phyloP scores from a whole-genome alignment of 2,888 invertebrate genomes.

The Dryocosmus kuriphilus region DNA sequence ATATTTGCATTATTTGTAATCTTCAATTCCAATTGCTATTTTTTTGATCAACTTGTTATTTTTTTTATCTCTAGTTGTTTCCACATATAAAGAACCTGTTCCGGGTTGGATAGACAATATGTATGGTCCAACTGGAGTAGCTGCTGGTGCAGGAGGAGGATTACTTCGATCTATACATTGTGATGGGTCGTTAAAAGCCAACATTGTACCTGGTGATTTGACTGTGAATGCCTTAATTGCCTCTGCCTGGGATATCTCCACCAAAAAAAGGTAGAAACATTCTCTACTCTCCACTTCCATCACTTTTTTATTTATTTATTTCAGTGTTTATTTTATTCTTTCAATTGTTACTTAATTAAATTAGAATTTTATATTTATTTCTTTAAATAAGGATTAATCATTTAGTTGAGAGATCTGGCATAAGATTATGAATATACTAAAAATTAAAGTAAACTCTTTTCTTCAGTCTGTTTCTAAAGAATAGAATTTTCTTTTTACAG shows the following conservation, averaged over 20 bases:
- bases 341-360: too few species aligned
- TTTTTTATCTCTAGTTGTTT: constrained; percentile 78
- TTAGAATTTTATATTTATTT: too few species aligned
- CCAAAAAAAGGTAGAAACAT: constrained; percentile 65
- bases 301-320: neutral
- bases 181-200: constrained; percentile 84
- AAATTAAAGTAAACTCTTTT: too few species aligned
- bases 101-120: constrained; percentile 94
- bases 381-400: too few species aligned
- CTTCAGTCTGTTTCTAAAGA: neutral
- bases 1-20: too few species aligned
- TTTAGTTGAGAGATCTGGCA: too few species aligned
- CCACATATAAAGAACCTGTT: constrained; percentile 86
- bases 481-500: constrained; percentile 46
- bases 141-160: constrained; percentile 88
- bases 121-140: constrained; percentile 91
- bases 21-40: too few species aligned
- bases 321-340: neutral
- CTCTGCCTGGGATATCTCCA: constrained; percentile 86
- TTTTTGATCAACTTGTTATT: neutral
- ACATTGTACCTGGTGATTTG: constrained; percentile 91
- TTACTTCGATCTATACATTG: constrained; percentile 87
- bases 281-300: neutral
- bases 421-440: too few species aligned
- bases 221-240: constrained; percentile 90